These are phyloP conservation scores for Prorops nasuta DNA, from an alignment of 1,140 invertebrate species.

Conservation along the genomic window DNA sequence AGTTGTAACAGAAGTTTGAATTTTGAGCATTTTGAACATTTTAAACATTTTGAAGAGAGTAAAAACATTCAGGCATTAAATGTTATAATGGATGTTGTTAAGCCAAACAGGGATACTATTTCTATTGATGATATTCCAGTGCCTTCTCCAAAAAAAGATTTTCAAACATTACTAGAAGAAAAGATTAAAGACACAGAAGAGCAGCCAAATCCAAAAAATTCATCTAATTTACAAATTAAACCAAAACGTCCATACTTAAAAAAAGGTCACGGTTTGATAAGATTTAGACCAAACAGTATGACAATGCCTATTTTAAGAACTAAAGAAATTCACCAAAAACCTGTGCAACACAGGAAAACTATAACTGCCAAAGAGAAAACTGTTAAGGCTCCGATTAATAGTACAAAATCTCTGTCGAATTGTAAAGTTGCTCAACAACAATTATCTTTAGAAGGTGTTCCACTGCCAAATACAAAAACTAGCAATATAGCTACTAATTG, in stretches of 20 bases:
- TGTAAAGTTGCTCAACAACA: conserved; percentile 16
- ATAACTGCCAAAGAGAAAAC: conserved; percentile 16
- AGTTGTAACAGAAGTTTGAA: no score
- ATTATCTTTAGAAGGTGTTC: conserved; percentile 33
- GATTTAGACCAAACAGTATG: conserved; percentile 36
- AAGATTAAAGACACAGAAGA: conserved; percentile 27
- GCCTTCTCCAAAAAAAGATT: conserved; percentile 50
- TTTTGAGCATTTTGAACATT: no score
- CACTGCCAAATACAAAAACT: conserved; percentile 27
- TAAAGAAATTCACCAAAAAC: conserved; percentile 24
- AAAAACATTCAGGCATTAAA: background rate
- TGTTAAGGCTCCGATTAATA: background rate
- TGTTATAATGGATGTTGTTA: background rate
- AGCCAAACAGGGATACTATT: conserved; percentile 4
- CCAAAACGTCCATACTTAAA: conserved; percentile 49
- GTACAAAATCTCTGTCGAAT: conserved; percentile 9
- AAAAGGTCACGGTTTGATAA: conserved; percentile 53
- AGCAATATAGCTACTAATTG: conserved; percentile 30
- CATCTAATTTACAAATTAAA: no score
- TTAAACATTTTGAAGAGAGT: no score
- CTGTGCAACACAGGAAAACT: background rate
- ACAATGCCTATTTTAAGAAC: background rate
- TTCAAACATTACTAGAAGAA: conserved; percentile 49
- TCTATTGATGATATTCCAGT: conserved; percentile 50
- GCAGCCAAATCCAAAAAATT: conserved; percentile 1